phyloP scores from a whole-genome alignment of 1,140 invertebrate genomes.

The Sycophila sp. region DNA sequence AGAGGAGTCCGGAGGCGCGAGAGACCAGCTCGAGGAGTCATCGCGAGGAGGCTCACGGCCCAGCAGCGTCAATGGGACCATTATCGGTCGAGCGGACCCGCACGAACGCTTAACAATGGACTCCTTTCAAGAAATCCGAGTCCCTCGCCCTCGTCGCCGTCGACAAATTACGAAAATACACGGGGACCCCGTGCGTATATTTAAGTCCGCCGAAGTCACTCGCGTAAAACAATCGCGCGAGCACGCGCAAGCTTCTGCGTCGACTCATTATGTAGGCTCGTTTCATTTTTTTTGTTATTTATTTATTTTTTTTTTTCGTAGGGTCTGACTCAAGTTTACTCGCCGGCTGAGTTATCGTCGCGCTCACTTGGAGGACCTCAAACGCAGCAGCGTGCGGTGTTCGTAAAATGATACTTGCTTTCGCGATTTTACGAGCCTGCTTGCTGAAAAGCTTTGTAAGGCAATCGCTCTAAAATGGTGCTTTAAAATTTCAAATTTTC shows the following conservation, averaged over 20 bases:
- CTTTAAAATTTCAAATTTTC: too few relatives aligned
- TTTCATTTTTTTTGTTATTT: not conserved
- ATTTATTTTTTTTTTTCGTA: not conserved
- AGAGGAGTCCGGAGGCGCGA: slow-evolving; percentile 4
- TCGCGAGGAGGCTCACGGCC: slow-evolving; percentile 33
- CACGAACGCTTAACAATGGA: slow-evolving; percentile 46
- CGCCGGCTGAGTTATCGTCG: slow-evolving; percentile 26
- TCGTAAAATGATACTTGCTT: too few relatives aligned
- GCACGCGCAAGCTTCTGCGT: too few relatives aligned
- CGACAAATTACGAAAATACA: slow-evolving; percentile 50
- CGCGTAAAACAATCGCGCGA: slow-evolving; percentile 47
- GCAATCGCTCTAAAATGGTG: too few relatives aligned
- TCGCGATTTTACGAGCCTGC: too few relatives aligned
- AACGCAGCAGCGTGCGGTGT: slow-evolving; percentile 8
- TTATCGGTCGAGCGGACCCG: slow-evolving; percentile 43
- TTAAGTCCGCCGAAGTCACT: too few relatives aligned
- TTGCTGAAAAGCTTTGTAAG: too few relatives aligned
- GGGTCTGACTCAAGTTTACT: not conserved
- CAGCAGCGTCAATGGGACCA: slow-evolving; percentile 51
- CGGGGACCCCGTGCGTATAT: too few relatives aligned
- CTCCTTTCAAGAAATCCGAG: slow-evolving; percentile 53
- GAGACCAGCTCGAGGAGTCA: slow-evolving; percentile 19
- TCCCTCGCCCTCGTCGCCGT: slow-evolving; percentile 24
- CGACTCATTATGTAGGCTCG: slow-evolving; percentile 20
- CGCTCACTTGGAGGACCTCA: not conserved